phyloP scores from a whole-genome alignment of 2,888 invertebrate genomes.

The Orthosia gothica region DNA sequence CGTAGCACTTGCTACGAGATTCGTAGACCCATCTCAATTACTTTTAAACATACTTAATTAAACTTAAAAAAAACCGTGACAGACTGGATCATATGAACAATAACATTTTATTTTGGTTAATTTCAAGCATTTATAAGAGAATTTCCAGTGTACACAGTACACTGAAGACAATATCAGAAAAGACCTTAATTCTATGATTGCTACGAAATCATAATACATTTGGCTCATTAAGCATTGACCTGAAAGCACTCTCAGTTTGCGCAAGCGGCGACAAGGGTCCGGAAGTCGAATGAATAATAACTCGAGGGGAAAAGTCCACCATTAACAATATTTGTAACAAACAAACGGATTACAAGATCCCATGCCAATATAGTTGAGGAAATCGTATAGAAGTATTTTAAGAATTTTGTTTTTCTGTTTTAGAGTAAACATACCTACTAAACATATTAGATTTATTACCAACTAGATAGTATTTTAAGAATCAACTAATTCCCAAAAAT shows the following conservation, averaged over 20 bases:
- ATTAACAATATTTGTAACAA: slow-evolving; percentile 78
- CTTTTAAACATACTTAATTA: background rate
- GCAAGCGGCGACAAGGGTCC: slow-evolving; percentile 69
- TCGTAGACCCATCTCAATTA: slow-evolving; percentile 29
- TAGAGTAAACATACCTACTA: background rate
- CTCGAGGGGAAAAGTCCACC: slow-evolving; percentile 69
- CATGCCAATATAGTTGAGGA: slow-evolving; percentile 63
- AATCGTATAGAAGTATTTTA: slow-evolving; percentile 64
- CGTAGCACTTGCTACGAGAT: slow-evolving; percentile 48
- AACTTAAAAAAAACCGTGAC: no score
- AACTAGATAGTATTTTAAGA: slow-evolving; percentile 3
- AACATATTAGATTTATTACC: background rate
- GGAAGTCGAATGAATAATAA: slow-evolving; percentile 74
- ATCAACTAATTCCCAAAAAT: background rate
- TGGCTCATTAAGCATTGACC: slow-evolving; percentile 77
- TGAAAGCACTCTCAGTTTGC: slow-evolving; percentile 72
- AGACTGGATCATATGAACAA: background rate
- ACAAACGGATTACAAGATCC: slow-evolving; percentile 76
- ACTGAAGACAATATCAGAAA: background rate
- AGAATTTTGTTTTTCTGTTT: background rate
- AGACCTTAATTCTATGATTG: background rate
- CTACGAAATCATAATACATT: slow-evolving; percentile 55
- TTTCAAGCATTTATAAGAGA: background rate
- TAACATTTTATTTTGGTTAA: background rate
- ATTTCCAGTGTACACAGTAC: background rate